Evolutionary conservation across 2,797 vertebrate genomes (phyloP), one percentile per base, ranked within the genome.

Genomic region (Chaunax sp.): DNA sequence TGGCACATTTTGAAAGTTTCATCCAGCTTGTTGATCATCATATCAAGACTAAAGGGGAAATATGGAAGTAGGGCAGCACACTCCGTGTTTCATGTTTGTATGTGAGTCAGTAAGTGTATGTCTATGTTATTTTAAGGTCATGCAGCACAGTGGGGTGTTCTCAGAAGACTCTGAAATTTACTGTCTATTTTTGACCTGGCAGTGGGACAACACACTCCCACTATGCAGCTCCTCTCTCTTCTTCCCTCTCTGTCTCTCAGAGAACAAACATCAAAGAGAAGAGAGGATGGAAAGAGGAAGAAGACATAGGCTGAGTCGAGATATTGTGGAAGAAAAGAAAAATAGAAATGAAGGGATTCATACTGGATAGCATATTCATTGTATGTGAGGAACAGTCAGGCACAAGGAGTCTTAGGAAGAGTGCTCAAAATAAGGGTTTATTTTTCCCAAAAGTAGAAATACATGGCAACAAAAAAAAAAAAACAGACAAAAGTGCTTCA

Each of bases 121-220:
- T 83, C 66, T 86, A 67, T 89, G 86, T 86, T 91, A 91, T 92
- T 91, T 88, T 84, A 86, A 87, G 90, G 90, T 87, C 87, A 87
- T 61, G 76, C 82, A 71, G 75, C 88, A 78, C 77, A 87, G 87
- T 77, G 68, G 90, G 86, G 86, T 83, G 84, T 87, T 86, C 87
- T 90, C 86, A 84, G 76, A 91, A 82, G 85, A 65, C 84, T 84
- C 86, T 85, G 87, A 91, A 91, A 91, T 91, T 87, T 89, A 77
- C 78, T 72, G 66, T 91, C 89, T 92, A 90, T 92, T 92, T 92
- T 83, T 85, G 83, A 82, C 82, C 85, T 88, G 89, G 89, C 88
- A 79, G 74, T 57, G 71, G 82, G 79, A 90, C 91, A 90, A 85
- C 87, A 81, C 80, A 87, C 82, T 88, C 89, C 85, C 83, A 89